Evolutionary conservation across 2,888 invertebrate genomes (phyloP).

Genomic region (Meta bourneti): DNA sequence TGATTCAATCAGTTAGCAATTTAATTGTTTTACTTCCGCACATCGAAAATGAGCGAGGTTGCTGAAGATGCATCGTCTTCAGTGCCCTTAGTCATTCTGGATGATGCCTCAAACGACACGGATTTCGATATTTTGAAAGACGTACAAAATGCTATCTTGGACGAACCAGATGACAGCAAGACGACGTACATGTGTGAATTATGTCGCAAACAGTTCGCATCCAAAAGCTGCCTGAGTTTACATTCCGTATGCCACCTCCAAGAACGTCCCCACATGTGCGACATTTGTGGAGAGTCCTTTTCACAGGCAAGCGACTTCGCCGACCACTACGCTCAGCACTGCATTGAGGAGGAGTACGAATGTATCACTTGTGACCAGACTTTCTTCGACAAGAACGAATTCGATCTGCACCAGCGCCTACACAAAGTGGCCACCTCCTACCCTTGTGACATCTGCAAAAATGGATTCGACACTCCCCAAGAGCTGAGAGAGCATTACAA

Average conservation of each 20-base stretch:
- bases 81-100: background rate
- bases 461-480: conserved; percentile 9
- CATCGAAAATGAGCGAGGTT: conserved; percentile 6
- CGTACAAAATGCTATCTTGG: background rate
- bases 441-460: conserved; percentile 31
- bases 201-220: conserved; percentile 60
- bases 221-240: conserved; percentile 54
- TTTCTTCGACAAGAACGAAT: conserved; percentile 51
- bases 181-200: conserved; percentile 32
- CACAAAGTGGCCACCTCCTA: background rate
- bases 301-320: conserved; percentile 45
- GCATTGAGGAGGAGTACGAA: conserved; percentile 53
- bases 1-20: background rate
- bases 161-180: background rate
- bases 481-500: conserved; percentile 44
- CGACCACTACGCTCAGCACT: conserved; percentile 61
- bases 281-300: conserved; percentile 56
- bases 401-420: conserved; percentile 28
- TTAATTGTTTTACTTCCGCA: background rate
- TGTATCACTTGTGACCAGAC: conserved; percentile 58
- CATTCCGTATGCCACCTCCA: conserved; percentile 49
- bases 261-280: conserved; percentile 40
- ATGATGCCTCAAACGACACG: background rate
- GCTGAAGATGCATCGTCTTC: background rate
- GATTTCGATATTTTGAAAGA: background rate